Evolutionary conservation across 2,113 vertebrate species (phyloP).

Genomic region (Cromileptes altivelis): DNA sequence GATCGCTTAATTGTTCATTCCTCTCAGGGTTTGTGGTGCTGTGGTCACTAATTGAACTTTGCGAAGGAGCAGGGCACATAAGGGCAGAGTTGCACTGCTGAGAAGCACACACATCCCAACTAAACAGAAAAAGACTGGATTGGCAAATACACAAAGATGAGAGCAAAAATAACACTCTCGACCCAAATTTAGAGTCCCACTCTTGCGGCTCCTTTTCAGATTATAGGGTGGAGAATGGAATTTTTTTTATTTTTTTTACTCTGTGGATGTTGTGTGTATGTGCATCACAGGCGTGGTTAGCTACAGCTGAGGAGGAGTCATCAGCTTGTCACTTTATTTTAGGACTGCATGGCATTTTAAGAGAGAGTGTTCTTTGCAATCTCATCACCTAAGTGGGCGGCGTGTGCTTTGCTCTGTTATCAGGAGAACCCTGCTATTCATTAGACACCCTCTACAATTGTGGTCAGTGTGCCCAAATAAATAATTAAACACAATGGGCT

Average conservation of each 20-base stretch:
- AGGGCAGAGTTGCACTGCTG: constrained; percentile 49
- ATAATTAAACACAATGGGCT: not conserved
- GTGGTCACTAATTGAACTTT: constrained; percentile 47
- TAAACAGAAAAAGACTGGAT: constrained; percentile 51
- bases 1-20: constrained; percentile 53
- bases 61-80: constrained; percentile 50
- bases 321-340: constrained; percentile 60
- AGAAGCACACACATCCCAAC: constrained; percentile 43
- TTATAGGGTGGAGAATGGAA: constrained; percentile 77
- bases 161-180: constrained; percentile 75
- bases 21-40: constrained; percentile 26
- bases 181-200: constrained; percentile 71
- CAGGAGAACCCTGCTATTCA: not conserved
- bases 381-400: constrained; percentile 13
- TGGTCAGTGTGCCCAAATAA: not conserved
- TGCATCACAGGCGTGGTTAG: constrained; percentile 43
- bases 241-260: constrained; percentile 18
- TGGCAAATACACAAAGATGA: constrained; percentile 77
- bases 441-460: not conserved
- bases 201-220: constrained; percentile 69
- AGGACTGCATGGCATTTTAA: constrained; percentile 30
- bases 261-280: constrained; percentile 44
- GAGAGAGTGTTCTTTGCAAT: constrained; percentile 12
- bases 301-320: constrained; percentile 43
- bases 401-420: not conserved